Percentiles rank a stretch among this genome's conserved stretches.
phyloP scores from a whole-genome alignment of 2,888 invertebrate genomes.

The Phaedon cochleariae region DNA sequence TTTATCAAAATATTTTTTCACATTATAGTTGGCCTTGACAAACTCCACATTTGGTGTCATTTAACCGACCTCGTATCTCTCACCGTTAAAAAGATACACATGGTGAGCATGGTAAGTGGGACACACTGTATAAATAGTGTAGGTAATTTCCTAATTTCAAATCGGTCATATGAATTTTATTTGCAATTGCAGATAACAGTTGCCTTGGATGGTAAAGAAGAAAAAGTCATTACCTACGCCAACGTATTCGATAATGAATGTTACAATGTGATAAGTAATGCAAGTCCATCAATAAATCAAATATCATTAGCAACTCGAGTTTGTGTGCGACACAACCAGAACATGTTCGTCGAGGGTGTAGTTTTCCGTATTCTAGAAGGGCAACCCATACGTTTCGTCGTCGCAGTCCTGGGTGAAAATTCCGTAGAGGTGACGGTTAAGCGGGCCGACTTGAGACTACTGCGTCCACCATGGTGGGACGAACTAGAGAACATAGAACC shows the following conservation, averaged over 20 bases:
- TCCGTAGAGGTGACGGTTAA: constrained; percentile 75
- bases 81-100: too few species aligned
- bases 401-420: constrained; percentile 66
- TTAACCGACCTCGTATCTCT: too few species aligned
- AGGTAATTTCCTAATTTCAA: too few species aligned
- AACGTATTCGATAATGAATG: constrained; percentile 83
- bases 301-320: constrained; percentile 82
- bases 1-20: too few species aligned
- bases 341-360: constrained; percentile 85
- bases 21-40: too few species aligned
- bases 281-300: constrained; percentile 86
- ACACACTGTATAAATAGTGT: too few species aligned
- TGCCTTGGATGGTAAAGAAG: constrained; percentile 81
- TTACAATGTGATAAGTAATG: constrained; percentile 91
- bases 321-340: constrained; percentile 78
- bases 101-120: too few species aligned
- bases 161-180: neutral
- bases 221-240: constrained; percentile 73
- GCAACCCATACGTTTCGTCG: constrained; percentile 74
- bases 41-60: too few species aligned
- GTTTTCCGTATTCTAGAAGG: constrained; percentile 74
- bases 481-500: constrained; percentile 77
- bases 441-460: constrained; percentile 87
- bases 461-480: constrained; percentile 97
- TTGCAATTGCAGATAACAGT: constrained; percentile 68